Percentiles rank a stretch among this genome's conserved stretches.
These are phyloP conservation scores for Microcebus griseorufus DNA, from an alignment of 2,113 vertebrate species.

Conservation along the genomic window DNA sequence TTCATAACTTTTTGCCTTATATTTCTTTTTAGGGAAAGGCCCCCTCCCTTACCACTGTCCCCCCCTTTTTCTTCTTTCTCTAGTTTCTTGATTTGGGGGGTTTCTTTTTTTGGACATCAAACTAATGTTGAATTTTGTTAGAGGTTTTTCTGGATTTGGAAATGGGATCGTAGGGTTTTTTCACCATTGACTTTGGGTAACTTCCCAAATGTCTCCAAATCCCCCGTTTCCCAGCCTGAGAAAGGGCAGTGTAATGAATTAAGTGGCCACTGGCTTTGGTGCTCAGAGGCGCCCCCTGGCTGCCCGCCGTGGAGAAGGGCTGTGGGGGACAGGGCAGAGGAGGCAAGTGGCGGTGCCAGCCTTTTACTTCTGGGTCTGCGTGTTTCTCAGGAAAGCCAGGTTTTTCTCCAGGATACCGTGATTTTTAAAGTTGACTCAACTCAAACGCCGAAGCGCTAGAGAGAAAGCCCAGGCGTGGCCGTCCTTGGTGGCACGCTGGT, in stretches of 20 bases:
- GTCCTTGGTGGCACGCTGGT: not conserved
- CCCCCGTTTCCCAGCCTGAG: not conserved
- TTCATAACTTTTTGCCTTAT: not conserved
- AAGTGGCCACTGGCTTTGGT: not conserved
- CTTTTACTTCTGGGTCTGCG: not conserved
- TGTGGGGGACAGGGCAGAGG: fast-evolving
- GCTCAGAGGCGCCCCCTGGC: not conserved
- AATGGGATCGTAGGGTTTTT: not conserved
- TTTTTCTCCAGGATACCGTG: not conserved
- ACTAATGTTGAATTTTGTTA: not conserved
- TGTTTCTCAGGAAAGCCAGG: not conserved
- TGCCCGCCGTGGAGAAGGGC: fast-evolving
- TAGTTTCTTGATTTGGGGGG: not conserved
- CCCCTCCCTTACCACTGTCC: not conserved
- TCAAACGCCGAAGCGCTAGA: fast-evolving
- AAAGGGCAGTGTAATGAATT: not conserved
- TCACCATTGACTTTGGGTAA: not conserved
- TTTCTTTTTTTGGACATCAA: not conserved
- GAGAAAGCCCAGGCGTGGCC: not conserved
- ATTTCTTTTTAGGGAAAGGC: not conserved
- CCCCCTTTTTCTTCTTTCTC: no score
- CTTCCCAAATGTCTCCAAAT: not conserved
- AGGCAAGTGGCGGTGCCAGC: not conserved
- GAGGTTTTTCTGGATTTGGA: not conserved
- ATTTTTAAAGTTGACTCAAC: not conserved